These are phyloP conservation scores for Bothrops jararaca DNA, from an alignment of 2,113 vertebrate genomes.

Conservation along the genomic window DNA sequence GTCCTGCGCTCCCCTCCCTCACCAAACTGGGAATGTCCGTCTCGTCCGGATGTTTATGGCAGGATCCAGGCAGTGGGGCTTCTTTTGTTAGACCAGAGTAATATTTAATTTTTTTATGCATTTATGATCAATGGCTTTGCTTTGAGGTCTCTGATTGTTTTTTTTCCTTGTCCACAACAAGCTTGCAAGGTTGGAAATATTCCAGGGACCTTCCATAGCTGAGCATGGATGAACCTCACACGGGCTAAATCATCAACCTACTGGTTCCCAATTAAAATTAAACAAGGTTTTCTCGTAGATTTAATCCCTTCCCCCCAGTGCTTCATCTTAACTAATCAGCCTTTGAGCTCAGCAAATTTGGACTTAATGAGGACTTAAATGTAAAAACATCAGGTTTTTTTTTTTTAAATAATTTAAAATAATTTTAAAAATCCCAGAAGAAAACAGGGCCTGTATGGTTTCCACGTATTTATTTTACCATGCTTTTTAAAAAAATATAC, in stretches of 20 bases:
- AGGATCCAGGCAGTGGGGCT: not conserved
- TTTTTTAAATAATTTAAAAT: not conserved
- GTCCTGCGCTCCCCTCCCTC: not conserved
- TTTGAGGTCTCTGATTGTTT: not conserved
- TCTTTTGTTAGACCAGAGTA: not conserved
- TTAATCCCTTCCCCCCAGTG: not conserved
- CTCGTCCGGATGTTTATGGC: not conserved
- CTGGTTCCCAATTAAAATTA: not conserved
- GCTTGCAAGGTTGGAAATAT: not conserved
- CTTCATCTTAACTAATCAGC: not conserved
- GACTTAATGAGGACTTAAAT: not conserved
- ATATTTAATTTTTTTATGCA: not conserved
- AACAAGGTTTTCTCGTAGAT: not conserved
- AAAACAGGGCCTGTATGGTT: not conserved
- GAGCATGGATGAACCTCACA: not conserved
- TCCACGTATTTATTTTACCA: not conserved
- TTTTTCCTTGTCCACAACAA: not conserved
- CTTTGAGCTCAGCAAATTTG: not conserved
- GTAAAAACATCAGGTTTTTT: not conserved
- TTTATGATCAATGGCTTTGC: not conserved
- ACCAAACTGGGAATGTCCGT: not conserved
- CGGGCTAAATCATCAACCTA: not conserved
- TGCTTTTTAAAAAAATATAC: not conserved
- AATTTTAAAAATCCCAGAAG: not conserved
- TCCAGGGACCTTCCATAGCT: not conserved